Conservation (phyloP, 2,888 invertebrate genomes). For the Volucella zonaria region DNA sequence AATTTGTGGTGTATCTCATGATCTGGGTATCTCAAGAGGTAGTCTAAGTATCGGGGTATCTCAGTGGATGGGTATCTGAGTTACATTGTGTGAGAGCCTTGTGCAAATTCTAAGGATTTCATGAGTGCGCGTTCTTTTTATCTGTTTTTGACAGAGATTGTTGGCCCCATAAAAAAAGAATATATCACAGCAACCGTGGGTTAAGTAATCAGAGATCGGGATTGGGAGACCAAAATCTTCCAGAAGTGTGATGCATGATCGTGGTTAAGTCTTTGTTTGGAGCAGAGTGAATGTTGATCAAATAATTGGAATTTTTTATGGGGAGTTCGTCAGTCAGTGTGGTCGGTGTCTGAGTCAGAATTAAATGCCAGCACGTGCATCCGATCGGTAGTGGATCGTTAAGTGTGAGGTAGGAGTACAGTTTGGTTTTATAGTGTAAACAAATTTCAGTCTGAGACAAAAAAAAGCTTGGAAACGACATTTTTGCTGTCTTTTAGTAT, state of each 20-base stretch:
- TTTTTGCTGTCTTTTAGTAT: no score
- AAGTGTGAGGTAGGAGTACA: constrained; percentile 1
- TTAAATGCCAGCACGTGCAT: constrained; percentile 14
- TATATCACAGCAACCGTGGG: background rate
- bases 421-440: no score
- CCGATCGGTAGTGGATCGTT: background rate
- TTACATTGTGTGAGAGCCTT: constrained; percentile 31
- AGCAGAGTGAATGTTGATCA: background rate
- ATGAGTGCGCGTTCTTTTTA: constrained; percentile 8
- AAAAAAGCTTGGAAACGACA: no score
- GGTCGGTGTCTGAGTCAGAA: constrained; percentile 25
- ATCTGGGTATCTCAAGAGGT: constrained; percentile 5
- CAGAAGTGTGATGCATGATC: constrained; percentile 11
- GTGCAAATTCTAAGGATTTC: constrained; percentile 39
- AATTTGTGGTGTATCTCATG: constrained; percentile 2
- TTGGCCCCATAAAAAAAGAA: constrained; percentile 38
- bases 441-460: no score
- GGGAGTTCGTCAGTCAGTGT: constrained; percentile 4
- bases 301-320: constrained; percentile 27
- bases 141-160: constrained; percentile 29
- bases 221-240: background rate
- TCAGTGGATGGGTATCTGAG: no score
- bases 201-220: background rate
- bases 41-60: background rate
- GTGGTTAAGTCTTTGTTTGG: background rate